Base-by-base conservation (phyloP, 2,797 vertebrate genomes). In the Alauda arvensis region DNA sequence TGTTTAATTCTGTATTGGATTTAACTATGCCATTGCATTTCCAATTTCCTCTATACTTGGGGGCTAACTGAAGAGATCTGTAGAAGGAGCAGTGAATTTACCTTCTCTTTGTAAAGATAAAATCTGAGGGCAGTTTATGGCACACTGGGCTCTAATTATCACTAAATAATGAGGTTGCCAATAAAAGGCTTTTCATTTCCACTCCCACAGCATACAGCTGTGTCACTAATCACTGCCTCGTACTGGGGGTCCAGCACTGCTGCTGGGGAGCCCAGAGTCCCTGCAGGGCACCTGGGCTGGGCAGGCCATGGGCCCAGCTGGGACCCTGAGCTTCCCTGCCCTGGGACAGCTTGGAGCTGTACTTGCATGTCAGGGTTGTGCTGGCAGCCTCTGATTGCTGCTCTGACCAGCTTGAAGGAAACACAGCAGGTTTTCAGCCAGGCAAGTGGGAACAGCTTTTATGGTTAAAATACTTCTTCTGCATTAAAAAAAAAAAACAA, bases 101-200 rank as follows among this genome's bases (percentile, higher is more conserved):
- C 63, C n/a, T 90, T 33, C 45, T 84, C 71, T 84, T 92, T 79
- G 68, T 94, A 69, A 85, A 86, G 94, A 39, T 72, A 69, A 94
- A 93, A 88, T 40, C 65, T 71, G 43, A 55, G 82, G 60, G 63
- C 42, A 89, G 63, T 91, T 91, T 90, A 84, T 86, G 75, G 84
- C 66, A 78, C 84, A 60, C 77, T 65, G 84, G 67, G 83, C 87
- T 92, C 84, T 92, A 94, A 94, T 94, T 92, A 89, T 91, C 92
- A 79, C 93, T 90, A 91, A 92, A 92, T 92, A 92, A 94, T 67
- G 85, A 92, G 91, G 46, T 60, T 93, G 85, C 87, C 91, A 90
- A 62, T 95, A 89, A 93, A 93, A 93, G 65, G 43, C 71, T 88
- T 91, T 94, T 89, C 69, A 87, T 92, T 94, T 91, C 87, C 69